Percentiles rank a stretch among this genome's conserved stretches.
phyloP scores from a whole-genome alignment of 2,888 invertebrate species.

The Megamerina dolium region DNA sequence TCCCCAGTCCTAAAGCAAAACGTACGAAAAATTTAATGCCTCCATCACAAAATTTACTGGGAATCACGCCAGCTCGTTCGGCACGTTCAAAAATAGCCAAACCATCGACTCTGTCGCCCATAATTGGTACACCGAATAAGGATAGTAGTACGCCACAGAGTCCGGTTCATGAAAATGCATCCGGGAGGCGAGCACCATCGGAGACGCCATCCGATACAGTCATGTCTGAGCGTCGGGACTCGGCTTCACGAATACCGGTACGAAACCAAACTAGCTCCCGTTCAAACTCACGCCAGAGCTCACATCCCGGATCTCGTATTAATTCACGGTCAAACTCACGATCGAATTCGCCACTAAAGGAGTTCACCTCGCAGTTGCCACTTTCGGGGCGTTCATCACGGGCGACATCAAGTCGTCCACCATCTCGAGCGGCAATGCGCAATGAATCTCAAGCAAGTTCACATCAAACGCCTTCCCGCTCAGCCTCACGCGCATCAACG shows the following conservation, averaged over 20 bases:
- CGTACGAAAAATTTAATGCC: slow-evolving; percentile 21
- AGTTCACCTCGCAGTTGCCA: slow-evolving; percentile 5
- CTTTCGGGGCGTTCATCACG: slow-evolving; percentile 30
- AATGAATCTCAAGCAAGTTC: slow-evolving; percentile 27
- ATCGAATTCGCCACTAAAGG: slow-evolving; percentile 20
- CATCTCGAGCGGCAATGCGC: slow-evolving; percentile 28
- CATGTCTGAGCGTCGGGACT: slow-evolving; percentile 32
- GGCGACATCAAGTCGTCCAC: slow-evolving; percentile 32
- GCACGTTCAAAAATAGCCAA: slow-evolving; percentile 40
- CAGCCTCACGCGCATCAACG: slow-evolving; percentile 30
- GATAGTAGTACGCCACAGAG: slow-evolving; percentile 37
- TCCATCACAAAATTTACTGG: slow-evolving; percentile 8
- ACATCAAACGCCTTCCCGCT: slow-evolving; percentile 26
- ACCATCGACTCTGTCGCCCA: slow-evolving; percentile 46
- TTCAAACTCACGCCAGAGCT: slow-evolving; percentile 23
- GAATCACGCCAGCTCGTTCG: slow-evolving; percentile 8
- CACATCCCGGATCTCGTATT: slow-evolving; percentile 18
- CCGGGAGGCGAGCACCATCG: slow-evolving; percentile 22
- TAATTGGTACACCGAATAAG: slow-evolving; percentile 49
- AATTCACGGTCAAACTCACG: slow-evolving; percentile 28
- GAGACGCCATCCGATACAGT: slow-evolving; percentile 27
- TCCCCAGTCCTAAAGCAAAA: slow-evolving; percentile 12
- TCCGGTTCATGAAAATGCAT: slow-evolving; percentile 25
- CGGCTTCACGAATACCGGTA: slow-evolving; percentile 44
- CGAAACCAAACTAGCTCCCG: slow-evolving; percentile 25